phyloP scores from a whole-genome alignment of 2,113 vertebrate genomes.

The Sinocyclocheilus grahami region DNA sequence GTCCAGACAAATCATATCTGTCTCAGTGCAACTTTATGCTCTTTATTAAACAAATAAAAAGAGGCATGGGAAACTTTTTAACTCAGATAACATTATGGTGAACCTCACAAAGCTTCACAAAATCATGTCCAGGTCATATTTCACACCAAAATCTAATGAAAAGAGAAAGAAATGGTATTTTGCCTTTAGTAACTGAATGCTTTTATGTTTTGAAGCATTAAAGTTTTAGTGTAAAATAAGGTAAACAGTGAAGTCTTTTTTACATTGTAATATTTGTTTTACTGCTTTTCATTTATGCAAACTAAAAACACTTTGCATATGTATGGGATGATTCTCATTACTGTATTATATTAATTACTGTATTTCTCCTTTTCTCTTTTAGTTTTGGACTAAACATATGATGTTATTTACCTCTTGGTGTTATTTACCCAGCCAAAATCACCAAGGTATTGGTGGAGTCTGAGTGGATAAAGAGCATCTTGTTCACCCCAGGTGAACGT shows the following conservation, averaged over 20 bases:
- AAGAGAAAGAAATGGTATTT: too few species aligned
- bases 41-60: neutral
- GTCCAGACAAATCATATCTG: neutral
- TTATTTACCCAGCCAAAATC: neutral
- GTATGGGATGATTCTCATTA: too few species aligned
- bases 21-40: neutral
- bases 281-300: too few species aligned
- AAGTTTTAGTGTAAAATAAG: too few species aligned
- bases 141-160: too few species aligned
- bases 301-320: too few species aligned
- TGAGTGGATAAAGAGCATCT: conserved; percentile 13
- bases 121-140: too few species aligned
- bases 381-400: neutral
- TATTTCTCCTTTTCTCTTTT: neutral
- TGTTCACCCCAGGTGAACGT: conserved; percentile 2
- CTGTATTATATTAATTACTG: too few species aligned
- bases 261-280: too few species aligned
- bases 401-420: neutral
- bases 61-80: neutral
- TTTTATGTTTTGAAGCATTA: too few species aligned
- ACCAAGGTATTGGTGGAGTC: neutral
- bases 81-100: neutral
- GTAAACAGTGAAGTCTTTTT: too few species aligned
- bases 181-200: too few species aligned
- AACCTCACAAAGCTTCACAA: neutral